Base-by-base conservation (phyloP, 2,797 vertebrate genomes). In the Chelidonichthys spinosus region DNA sequence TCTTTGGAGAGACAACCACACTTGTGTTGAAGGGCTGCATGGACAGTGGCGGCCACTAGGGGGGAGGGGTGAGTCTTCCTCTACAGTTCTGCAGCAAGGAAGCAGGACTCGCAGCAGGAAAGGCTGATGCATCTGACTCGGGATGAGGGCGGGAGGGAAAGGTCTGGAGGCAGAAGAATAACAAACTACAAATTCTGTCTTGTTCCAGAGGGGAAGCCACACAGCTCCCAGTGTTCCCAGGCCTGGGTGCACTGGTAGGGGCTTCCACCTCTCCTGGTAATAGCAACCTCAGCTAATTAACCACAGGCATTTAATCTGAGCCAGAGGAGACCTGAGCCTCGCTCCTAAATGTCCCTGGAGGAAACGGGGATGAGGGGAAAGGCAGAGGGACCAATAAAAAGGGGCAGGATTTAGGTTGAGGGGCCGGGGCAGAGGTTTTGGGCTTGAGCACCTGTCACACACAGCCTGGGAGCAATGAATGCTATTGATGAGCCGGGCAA, bases 391-490 rank as follows among this genome's bases (percentile, higher is more conserved):
- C 83, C 84, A 88, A 89, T 87, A 88, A 90, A 90, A 90, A 82
- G 0, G 33, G 62, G 56, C 71, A 74, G 89, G 86, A 81, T 91
- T 90, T 92, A 79, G 75, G 72, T 85, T 81, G 60, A 58, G 83
- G 61, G 80, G 70, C 63, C 7, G 2, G 69, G 65, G 78, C 74
- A 69, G 78, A 78, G 85, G 77, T 91, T 68, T 84, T 72, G 60
- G 74, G 60, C 74, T 78, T 7, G 76, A 88, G 90, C 94, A 95
- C 94, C 95, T 95, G 94, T 94, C 85, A 55, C 79, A 63, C 65
- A 10, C 81, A 85, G 80, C 78, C 83, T 87, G 84, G 82, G 86
- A 92, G 87, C 76, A 77, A 81, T 69, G 87, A 90, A 88, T 84
- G 89, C 85, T 87, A 89, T 92, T 87, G 89, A 91, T 87, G 91